Conservation (phyloP, 2,888 invertebrate genomes). For the Hirudinaria manillensis region DNA sequence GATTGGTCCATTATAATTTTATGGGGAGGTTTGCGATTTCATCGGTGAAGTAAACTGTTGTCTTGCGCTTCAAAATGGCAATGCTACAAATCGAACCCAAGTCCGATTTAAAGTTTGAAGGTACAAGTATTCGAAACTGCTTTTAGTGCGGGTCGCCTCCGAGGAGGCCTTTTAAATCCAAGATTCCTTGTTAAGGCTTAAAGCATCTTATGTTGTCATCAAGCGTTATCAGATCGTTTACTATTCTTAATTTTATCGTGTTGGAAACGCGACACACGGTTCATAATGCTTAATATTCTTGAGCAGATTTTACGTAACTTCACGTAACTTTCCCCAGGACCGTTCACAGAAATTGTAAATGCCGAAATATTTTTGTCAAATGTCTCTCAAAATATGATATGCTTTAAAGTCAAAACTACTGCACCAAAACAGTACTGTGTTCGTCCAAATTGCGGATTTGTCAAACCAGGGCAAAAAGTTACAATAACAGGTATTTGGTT, state of each 20-base stretch:
- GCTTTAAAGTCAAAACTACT: slow-evolving; percentile 33
- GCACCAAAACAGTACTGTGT: slow-evolving; percentile 34
- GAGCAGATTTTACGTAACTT: too few relatives aligned
- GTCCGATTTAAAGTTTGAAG: slow-evolving; percentile 21
- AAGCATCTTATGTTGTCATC: too few relatives aligned
- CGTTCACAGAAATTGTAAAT: slow-evolving; percentile 30
- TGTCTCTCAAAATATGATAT: slow-evolving; percentile 12
- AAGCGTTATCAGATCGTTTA: too few relatives aligned
- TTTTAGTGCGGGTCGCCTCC: too few relatives aligned
- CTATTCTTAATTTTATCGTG: too few relatives aligned
- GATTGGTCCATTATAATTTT: slow-evolving; percentile 27
- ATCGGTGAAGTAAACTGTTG: slow-evolving; percentile 5
- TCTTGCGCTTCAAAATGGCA: slow-evolving; percentile 9
- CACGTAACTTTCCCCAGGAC: slow-evolving; percentile 6
- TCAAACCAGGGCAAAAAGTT: slow-evolving; percentile 29
- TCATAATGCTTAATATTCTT: too few relatives aligned
- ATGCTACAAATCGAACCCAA: slow-evolving; percentile 22
- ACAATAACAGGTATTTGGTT: slow-evolving; percentile 18
- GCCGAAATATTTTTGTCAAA: slow-evolving; percentile 22
- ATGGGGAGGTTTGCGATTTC: slow-evolving; percentile 2
- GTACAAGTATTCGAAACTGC: background rate
- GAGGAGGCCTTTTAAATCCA: too few relatives aligned
- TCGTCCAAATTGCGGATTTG: slow-evolving; percentile 30
- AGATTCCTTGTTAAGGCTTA: too few relatives aligned
- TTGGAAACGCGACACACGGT: too few relatives aligned